Conservation (phyloP, 1,140 invertebrate genomes). For the Brachionus koreanus region DNA sequence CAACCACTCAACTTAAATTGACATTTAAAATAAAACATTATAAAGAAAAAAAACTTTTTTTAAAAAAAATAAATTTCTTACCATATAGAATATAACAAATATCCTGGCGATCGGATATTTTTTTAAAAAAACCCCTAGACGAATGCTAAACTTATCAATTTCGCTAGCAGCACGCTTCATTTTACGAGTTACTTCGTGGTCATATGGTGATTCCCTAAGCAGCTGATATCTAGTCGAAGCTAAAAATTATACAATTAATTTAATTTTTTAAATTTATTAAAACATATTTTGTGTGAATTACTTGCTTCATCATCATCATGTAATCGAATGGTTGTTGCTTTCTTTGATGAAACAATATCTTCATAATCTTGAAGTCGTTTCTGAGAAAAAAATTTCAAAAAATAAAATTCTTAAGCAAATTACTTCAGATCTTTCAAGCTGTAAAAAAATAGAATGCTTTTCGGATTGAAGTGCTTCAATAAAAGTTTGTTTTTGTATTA, state of each 20-base stretch:
- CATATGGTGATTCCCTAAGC: conserved; percentile 72
- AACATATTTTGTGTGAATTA: no score
- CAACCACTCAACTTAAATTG: no score
- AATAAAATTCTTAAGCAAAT: neutral
- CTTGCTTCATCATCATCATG: conserved; percentile 52
- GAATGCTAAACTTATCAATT: conserved; percentile 69
- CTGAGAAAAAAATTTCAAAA: conserved; percentile 19
- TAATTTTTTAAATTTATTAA: no score
- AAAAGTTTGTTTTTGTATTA: conserved; percentile 74
- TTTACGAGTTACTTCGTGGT: conserved; percentile 70
- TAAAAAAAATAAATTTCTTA: conserved; percentile 50
- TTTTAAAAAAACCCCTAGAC: conserved; percentile 73
- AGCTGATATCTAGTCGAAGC: conserved; percentile 66
- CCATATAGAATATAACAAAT: conserved; percentile 72
- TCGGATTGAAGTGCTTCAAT: conserved; percentile 73
- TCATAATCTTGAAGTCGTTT: conserved; percentile 52
- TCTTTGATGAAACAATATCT: conserved; percentile 43
- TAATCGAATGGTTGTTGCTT: conserved; percentile 50
- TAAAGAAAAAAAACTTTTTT: neutral
- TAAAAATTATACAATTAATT: conserved; percentile 2
- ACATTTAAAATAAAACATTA: conserved; percentile 48
- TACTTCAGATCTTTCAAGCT: conserved; percentile 73
- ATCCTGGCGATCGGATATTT: conserved; percentile 75
- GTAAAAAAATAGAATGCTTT: conserved; percentile 71
- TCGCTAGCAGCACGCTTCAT: conserved; percentile 75